Conservation (phyloP, 2,113 vertebrate species). For the Chelonoidis abingdonii region DNA sequence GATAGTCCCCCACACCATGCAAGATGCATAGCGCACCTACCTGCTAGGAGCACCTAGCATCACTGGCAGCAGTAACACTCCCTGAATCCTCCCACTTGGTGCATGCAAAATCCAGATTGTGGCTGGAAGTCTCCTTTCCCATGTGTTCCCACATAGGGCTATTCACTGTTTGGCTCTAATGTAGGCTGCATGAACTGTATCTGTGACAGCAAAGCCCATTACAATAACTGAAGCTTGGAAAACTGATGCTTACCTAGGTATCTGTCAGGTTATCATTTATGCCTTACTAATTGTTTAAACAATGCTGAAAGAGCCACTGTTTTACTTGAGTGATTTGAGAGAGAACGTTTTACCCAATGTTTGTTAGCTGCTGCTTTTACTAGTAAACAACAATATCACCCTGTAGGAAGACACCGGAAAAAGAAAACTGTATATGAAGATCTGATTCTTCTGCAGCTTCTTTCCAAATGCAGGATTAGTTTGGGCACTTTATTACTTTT, state of each 20-base stretch:
- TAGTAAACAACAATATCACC: conserved; percentile 67
- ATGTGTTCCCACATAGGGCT: background rate
- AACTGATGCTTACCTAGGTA: background rate
- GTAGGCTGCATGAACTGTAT: background rate
- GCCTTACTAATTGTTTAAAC: conserved; percentile 4
- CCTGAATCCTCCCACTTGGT: background rate
- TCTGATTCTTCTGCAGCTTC: conserved; percentile 46
- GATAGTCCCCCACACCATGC: background rate
- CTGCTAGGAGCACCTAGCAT: background rate
- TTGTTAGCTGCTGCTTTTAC: conserved; percentile 60
- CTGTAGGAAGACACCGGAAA: conserved; percentile 67
- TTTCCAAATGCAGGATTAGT: conserved; percentile 40
- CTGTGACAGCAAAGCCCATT: background rate
- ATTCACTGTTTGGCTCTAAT: background rate
- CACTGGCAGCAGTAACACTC: background rate
- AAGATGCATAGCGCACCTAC: background rate
- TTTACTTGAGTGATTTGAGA: conserved; percentile 1
- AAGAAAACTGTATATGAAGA: conserved; percentile 74
- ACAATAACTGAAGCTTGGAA: background rate
- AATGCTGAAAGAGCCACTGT: conserved; percentile 12
- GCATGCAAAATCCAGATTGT: background rate
- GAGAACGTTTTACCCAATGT: conserved; percentile 57
- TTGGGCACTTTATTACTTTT: background rate
- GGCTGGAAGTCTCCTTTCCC: background rate
- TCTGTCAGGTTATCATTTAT: background rate